Evolutionary conservation across 2,888 invertebrate genomes (phyloP), one percentile per base, ranked within the genome.

Genomic region (Hybos culiciformis): DNA sequence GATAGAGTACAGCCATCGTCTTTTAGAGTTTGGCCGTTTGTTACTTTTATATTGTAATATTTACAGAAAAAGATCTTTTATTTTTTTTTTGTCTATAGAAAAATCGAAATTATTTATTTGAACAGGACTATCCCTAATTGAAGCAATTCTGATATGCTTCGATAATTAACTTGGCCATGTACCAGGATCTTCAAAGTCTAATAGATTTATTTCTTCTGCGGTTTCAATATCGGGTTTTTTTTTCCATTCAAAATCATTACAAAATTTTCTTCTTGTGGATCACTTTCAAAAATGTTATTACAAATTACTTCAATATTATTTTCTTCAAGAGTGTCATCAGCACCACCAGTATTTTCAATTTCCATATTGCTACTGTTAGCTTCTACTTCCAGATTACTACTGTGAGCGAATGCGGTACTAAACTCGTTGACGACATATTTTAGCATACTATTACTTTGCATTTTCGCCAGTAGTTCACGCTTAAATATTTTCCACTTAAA

Each of bases 21-120:
- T 33, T 18, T 18, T 33, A 33, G 33, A 33, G 33, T 33, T 33
- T 17, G 15, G 33, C 33, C 33, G 33, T 33, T 33, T 33, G 33
- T 18, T 17, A 33, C 18, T 33, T 33, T 33, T 33, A 15, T 33
- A 33, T 33, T 2, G 33, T 33, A 33, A 33, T 33, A 33, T 33
- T 33, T 33, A 33, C 18, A 33, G 33, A 33, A 18, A 33, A 33
- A 33, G 17, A 33, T 33, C 18, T 33, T 33, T 33, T 33, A 33
- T 33, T 33, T n/a, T n/a, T n/a, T n/a, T n/a, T 4, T 33, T 33
- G 9, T 33, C 18, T 33, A 33, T 33, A 33, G 33, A 18, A 33
- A 33, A 33, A 33, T 33, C 33, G 17, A 33, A 33, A 33, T 33
- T 33, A 33, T 33, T 33, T 33, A 33, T 33, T 33, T 33, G 18